Conservation (phyloP, 2,888 invertebrate species). For the Gryllus longicercus region DNA sequence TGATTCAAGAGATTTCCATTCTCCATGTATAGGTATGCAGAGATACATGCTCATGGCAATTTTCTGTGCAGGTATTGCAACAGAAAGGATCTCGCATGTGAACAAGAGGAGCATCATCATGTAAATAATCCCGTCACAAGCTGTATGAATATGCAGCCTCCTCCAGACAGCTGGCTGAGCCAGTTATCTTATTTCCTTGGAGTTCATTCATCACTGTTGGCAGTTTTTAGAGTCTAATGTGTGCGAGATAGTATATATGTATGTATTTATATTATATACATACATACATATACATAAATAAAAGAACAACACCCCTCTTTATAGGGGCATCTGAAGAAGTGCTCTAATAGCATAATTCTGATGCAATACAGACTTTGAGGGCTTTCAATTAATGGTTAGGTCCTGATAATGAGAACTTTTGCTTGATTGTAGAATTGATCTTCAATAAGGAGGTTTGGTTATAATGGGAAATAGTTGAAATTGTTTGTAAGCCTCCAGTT, state of each 20-base stretch:
- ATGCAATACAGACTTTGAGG: neutral
- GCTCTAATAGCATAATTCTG: neutral
- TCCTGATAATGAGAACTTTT: conserved; percentile 4
- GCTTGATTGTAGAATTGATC: neutral
- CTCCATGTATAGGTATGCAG: neutral
- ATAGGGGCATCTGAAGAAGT: no score
- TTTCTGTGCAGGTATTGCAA: conserved; percentile 64
- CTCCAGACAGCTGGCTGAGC: neutral
- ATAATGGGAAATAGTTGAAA: no score
- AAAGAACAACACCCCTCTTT: no score
- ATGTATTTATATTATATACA: no score
- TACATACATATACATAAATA: no score
- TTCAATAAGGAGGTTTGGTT: neutral
- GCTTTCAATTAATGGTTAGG: neutral
- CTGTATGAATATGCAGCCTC: conserved; percentile 4
- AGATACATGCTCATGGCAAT: no score
- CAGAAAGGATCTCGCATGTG: conserved; percentile 94
- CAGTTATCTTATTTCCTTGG: neutral
- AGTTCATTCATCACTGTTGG: neutral
- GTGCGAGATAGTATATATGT: neutral
- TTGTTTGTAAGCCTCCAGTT: no score
- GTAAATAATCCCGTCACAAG: neutral
- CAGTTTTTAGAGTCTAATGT: conserved; percentile 8
- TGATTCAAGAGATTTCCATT: neutral
- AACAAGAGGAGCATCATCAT: conserved; percentile 41